Percentiles rank a stretch among this genome's conserved stretches.
Conservation (phyloP, 2,888 invertebrate genomes). For the Malacosoma neustria region DNA sequence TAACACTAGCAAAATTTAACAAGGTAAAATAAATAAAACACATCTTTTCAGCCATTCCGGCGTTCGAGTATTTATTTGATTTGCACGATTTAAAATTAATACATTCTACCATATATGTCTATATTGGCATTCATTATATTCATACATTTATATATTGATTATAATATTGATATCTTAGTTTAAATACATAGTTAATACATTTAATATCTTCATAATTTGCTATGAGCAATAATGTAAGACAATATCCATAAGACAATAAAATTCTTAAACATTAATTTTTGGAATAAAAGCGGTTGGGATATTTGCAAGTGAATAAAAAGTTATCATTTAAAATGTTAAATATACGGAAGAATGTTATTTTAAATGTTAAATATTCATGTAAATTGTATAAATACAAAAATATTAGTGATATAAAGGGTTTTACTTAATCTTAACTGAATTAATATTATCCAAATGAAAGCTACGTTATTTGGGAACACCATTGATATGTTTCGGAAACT, state of each 20-base stretch:
- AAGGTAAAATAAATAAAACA: conserved; percentile 2
- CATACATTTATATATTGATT: conserved; percentile 31
- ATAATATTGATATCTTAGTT: conserved; percentile 20
- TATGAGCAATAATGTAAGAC: conserved; percentile 37
- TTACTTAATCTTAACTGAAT: conserved; percentile 12
- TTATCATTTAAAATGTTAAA: conserved; percentile 6
- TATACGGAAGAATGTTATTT: background rate
- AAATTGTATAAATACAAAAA: conserved; percentile 35
- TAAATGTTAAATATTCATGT: conserved; percentile 16
- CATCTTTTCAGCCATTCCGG: background rate
- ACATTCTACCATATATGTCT: conserved; percentile 37
- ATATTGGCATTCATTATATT: conserved; percentile 34
- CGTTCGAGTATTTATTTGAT: conserved; percentile 39
- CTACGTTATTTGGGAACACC: too few species aligned
- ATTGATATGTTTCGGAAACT: too few species aligned
- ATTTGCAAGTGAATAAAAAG: background rate
- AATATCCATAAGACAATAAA: too few species aligned
- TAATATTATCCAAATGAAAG: too few species aligned
- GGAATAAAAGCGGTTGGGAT: background rate
- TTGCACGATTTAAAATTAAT: conserved; percentile 49
- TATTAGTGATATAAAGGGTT: conserved; percentile 27
- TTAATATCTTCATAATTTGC: conserved; percentile 18
- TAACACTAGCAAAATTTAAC: too few species aligned
- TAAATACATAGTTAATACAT: conserved; percentile 12
- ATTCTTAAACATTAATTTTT: too few species aligned